phyloP scores from a whole-genome alignment of 1,140 invertebrate genomes.

The Neodiprion lecontei region DNA sequence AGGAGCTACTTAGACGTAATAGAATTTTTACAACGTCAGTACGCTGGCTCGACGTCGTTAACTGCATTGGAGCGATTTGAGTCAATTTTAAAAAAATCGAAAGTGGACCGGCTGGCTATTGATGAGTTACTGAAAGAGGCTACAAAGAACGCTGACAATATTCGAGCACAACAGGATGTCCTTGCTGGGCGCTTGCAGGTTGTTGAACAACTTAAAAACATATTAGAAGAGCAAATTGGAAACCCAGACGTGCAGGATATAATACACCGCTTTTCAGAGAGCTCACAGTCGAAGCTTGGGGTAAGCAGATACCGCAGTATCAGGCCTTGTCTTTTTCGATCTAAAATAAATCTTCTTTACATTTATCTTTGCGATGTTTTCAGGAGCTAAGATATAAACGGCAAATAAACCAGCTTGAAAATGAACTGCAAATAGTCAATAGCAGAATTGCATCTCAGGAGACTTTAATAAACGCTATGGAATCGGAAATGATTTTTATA shows the following conservation, averaged over 20 bases:
- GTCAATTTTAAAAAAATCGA: slow-evolving; percentile 35
- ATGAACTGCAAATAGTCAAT: slow-evolving; percentile 39
- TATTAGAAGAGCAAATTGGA: slow-evolving; percentile 52
- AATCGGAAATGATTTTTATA: slow-evolving; percentile 42
- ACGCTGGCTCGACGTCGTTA: slow-evolving; percentile 46
- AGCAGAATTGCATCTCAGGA: slow-evolving; percentile 41
- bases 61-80: slow-evolving; percentile 45
- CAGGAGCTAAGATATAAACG: slow-evolving; percentile 48
- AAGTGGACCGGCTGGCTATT: slow-evolving; percentile 40
- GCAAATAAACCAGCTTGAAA: slow-evolving; percentile 42
- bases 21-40: slow-evolving; percentile 47
- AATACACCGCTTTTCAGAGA: slow-evolving; percentile 45
- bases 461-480: slow-evolving; percentile 39
- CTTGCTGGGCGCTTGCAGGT: slow-evolving; percentile 44
- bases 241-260: slow-evolving; percentile 39
- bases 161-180: slow-evolving; percentile 41
- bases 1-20: slow-evolving; percentile 44
- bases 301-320: slow-evolving; percentile 30
- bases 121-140: slow-evolving; percentile 44
- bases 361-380: not conserved
- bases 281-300: slow-evolving; percentile 41
- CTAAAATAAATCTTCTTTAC: not conserved
- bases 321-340: slow-evolving; percentile 12
- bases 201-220: slow-evolving; percentile 50
- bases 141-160: slow-evolving; percentile 34